Conservation (phyloP, 2,113 vertebrate species). For the Eidolon helvum region DNA sequence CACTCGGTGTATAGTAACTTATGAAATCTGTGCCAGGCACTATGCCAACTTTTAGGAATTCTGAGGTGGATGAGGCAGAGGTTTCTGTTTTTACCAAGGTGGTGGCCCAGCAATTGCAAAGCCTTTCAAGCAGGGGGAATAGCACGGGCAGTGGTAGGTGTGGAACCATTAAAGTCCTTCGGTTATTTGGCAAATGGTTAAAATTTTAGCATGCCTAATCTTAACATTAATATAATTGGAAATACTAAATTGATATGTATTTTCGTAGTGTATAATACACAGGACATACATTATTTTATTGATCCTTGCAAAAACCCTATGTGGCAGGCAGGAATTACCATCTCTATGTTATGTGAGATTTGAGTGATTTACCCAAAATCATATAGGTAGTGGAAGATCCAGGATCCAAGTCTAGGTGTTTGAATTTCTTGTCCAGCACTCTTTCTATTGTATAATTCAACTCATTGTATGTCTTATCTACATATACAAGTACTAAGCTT, state of each 20-base stretch:
- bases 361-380: conserved; percentile 42
- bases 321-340: conserved; percentile 1
- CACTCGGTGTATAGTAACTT: not conserved
- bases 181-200: not conserved
- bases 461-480: not conserved
- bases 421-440: not conserved
- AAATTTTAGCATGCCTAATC: not conserved
- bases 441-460: not conserved
- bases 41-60: not conserved
- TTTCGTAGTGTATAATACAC: conserved; percentile 23
- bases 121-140: not conserved
- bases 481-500: conserved; percentile 46
- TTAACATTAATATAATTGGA: conserved; percentile 9
- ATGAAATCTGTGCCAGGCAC: not conserved
- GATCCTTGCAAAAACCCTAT: conserved; percentile 48
- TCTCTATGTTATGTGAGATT: conserved; percentile 42
- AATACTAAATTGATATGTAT: not conserved
- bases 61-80: not conserved
- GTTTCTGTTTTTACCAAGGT: not conserved
- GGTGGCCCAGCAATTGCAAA: not conserved
- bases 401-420: not conserved
- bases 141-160: not conserved
- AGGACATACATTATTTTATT: conserved; percentile 20
- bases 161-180: not conserved
- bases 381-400: not conserved